Evolutionary conservation across 1,140 invertebrate genomes (phyloP), one percentile per base, ranked within the genome.

Genomic region (Zaprionus tsacasi): DNA sequence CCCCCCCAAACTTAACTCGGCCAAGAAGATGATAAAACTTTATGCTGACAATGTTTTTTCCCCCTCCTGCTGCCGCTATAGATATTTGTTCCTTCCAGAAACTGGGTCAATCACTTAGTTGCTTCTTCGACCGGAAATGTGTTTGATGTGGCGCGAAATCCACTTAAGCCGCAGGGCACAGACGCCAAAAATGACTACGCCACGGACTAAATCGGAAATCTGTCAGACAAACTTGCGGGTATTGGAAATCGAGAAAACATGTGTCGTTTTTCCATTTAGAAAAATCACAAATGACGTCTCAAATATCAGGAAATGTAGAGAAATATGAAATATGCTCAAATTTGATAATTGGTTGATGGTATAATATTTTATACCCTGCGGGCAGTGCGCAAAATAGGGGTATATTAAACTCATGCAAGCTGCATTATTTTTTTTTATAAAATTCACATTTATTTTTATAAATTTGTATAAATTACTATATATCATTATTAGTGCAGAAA

Each of bases 91-190:
- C n/a, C 17, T 40, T 45, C 36, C 38, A 8, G 33, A 86, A 86
- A 85, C 82, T 85, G 68, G 82, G 82, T 85, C 82, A 85, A 82
- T 81, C 82, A 72, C 70, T 72, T 50, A 68, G 33, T 45, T 54
- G 59, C 52, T 59, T 60, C 45, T 55, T 35, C 43, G 48, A 30
- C 45, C 30, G 21, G 45, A 65, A 70, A 66, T 79, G 70, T 68
- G 35, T 72, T 40, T 72, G 55, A 59, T 45, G 43, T 35, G 43
- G 56, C 55, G 65, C 64, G 56, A 68, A 70, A 76, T 72, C 64
- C 75, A 86, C 75, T 76, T 82, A 79, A 76, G 78, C 66, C 66
- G 52, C 38, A 78, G 54, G 66, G 50, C 63, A 79, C 66, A 56
- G 54, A 30, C 55, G 57, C 69, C 55, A 81, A 30, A 30, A 30